phyloP scores from a whole-genome alignment of 2,888 invertebrate genomes.

The Nomada goodeniana region DNA sequence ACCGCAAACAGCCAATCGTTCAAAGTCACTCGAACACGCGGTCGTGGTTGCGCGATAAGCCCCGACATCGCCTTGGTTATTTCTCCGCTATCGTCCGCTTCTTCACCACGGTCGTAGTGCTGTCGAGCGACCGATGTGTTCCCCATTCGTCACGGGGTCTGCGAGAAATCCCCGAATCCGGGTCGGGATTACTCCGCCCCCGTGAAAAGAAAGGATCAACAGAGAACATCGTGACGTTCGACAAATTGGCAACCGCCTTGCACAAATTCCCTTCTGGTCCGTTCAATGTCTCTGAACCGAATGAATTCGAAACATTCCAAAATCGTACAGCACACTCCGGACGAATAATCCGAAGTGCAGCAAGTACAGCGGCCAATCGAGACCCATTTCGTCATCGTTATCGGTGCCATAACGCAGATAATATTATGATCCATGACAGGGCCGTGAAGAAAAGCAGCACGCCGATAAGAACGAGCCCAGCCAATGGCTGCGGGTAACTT shows the following conservation, averaged over 20 bases:
- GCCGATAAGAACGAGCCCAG: not conserved
- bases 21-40: constrained; percentile 57
- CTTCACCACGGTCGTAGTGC: constrained; percentile 25
- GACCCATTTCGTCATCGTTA: constrained; percentile 20
- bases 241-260: not conserved
- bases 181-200: not conserved
- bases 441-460: constrained; percentile 1
- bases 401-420: constrained; percentile 21
- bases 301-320: not conserved
- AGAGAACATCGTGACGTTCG: no score
- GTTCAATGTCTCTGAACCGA: not conserved
- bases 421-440: constrained; percentile 8
- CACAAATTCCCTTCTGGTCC: not conserved
- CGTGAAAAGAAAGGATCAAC: constrained; percentile 1
- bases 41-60: constrained; percentile 53
- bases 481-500: constrained; percentile 5
- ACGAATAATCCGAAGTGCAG: not conserved
- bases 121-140: constrained; percentile 50
- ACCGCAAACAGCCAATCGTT: constrained; percentile 55
- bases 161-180: constrained; percentile 28
- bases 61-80: constrained; percentile 43
- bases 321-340: not conserved
- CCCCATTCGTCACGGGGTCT: constrained; percentile 59
- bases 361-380: not conserved
- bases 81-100: constrained; percentile 34